These are phyloP conservation scores for Steromphala cineraria DNA, from an alignment of 2,888 invertebrate species.

Conservation along the genomic window DNA sequence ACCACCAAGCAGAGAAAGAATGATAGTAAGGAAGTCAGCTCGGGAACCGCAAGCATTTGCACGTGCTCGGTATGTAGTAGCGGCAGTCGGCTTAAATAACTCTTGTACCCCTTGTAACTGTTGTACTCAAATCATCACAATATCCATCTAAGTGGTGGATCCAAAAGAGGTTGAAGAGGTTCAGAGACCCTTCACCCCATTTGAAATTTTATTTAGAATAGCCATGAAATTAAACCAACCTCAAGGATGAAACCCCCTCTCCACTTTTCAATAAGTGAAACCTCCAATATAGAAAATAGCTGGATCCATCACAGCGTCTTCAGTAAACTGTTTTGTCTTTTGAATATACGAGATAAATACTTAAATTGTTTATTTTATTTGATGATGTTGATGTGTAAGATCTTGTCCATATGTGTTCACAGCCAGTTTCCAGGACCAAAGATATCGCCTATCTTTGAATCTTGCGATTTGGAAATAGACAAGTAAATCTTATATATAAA, in stretches of 20 bases:
- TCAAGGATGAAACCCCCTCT: no score
- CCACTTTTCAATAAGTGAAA: no score
- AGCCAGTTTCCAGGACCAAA: constrained; percentile 1
- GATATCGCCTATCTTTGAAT: constrained; percentile 3
- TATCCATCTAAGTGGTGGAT: no score
- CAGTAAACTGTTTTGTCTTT: background rate
- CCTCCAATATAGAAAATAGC: no score
- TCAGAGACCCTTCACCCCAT: no score
- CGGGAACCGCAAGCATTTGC: constrained; percentile 40
- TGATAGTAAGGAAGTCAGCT: constrained; percentile 17
- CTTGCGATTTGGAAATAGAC: constrained; percentile 6
- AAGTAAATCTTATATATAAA: background rate
- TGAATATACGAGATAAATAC: background rate
- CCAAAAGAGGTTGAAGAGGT: no score
- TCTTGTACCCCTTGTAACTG: no score
- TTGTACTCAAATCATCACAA: background rate
- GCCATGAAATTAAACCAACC: no score
- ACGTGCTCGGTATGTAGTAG: constrained; percentile 38
- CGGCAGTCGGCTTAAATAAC: no score
- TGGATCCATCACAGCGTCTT: no score
- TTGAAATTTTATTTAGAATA: no score
- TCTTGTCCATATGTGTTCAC: background rate
- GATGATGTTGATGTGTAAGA: background rate
- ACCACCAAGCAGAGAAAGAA: constrained; percentile 6
- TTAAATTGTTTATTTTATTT: background rate